phyloP scores from a whole-genome alignment of 2,797 vertebrate genomes.

The Sebastes paucispinis region DNA sequence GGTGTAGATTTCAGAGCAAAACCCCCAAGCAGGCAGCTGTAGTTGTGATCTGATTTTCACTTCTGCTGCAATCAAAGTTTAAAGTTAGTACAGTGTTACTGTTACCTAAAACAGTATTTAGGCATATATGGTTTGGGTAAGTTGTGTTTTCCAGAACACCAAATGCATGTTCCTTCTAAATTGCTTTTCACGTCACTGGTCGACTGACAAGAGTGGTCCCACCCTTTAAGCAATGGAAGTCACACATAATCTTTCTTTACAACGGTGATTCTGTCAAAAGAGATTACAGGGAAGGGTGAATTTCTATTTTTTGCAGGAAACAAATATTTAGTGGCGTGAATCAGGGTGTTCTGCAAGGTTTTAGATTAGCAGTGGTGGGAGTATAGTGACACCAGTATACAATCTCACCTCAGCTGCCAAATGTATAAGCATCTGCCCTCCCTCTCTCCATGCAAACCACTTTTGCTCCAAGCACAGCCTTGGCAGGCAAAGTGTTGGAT shows the following conservation, averaged over 20 bases:
- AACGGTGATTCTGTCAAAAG: slow-evolving; percentile 17
- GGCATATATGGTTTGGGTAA: background rate
- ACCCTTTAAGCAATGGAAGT: slow-evolving; percentile 8
- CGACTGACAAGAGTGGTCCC: background rate
- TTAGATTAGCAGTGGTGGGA: slow-evolving; percentile 41
- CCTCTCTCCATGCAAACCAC: background rate
- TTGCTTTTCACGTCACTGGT: slow-evolving; percentile 1
- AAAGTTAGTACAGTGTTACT: background rate
- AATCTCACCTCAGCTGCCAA: slow-evolving; percentile 27
- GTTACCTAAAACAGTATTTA: background rate
- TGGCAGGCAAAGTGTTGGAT: slow-evolving; percentile 14
- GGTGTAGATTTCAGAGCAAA: background rate
- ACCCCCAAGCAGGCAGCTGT: background rate
- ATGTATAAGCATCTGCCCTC: slow-evolving; percentile 18
- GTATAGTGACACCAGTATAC: slow-evolving; percentile 23
- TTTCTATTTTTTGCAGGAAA: slow-evolving; percentile 33
- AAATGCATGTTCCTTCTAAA: slow-evolving; percentile 3
- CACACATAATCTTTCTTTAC: slow-evolving; percentile 10
- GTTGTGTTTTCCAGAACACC: background rate
- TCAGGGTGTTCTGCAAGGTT: slow-evolving; percentile 28
- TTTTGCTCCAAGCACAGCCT: slow-evolving; percentile 2
- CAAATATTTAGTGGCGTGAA: slow-evolving; percentile 34
- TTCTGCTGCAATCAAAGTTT: background rate
- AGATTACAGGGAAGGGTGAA: slow-evolving; percentile 6
- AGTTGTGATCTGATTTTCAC: background rate